phyloP scores from a whole-genome alignment of 2,888 invertebrate genomes.

The Choreutis nemorana region DNA sequence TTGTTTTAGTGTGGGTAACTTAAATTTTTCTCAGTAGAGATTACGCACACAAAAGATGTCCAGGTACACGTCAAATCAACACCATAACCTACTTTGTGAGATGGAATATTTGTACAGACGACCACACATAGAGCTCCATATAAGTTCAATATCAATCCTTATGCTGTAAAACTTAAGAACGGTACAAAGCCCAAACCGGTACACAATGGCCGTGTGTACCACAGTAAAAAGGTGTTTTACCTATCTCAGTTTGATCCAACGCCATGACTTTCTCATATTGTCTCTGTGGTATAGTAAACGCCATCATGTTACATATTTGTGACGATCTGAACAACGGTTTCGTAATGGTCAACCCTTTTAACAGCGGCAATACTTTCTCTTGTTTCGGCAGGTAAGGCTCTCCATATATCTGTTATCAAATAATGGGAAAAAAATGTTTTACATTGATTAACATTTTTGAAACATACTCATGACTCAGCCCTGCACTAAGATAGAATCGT shows the following conservation, averaged over 20 bases:
- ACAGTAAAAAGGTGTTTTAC: too few relatives aligned
- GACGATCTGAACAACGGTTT: slow-evolving; percentile 19
- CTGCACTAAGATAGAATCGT: neutral
- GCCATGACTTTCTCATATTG: slow-evolving; percentile 17
- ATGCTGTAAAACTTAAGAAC: too few relatives aligned
- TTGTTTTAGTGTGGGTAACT: too few relatives aligned
- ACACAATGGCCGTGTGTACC: too few relatives aligned
- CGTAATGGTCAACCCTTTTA: slow-evolving; percentile 13
- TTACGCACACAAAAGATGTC: too few relatives aligned
- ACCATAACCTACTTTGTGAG: too few relatives aligned
- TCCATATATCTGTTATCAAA: slow-evolving; percentile 31
- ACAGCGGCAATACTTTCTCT: slow-evolving; percentile 19
- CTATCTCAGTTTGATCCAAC: slow-evolving; percentile 24
- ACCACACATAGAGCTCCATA: too few relatives aligned
- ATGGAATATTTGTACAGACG: too few relatives aligned
- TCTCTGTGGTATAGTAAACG: slow-evolving; percentile 16
- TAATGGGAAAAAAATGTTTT: neutral
- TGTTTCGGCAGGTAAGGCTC: slow-evolving; percentile 34
- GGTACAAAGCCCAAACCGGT: too few relatives aligned
- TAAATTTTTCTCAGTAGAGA: too few relatives aligned
- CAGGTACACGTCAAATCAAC: too few relatives aligned
- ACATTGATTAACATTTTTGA: slow-evolving; percentile 2
- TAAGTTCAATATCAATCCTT: too few relatives aligned
- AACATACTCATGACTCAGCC: neutral
- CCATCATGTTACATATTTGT: slow-evolving; percentile 29